phyloP scores from a whole-genome alignment of 1,140 invertebrate genomes.

The Drosophila busckii region DNA sequence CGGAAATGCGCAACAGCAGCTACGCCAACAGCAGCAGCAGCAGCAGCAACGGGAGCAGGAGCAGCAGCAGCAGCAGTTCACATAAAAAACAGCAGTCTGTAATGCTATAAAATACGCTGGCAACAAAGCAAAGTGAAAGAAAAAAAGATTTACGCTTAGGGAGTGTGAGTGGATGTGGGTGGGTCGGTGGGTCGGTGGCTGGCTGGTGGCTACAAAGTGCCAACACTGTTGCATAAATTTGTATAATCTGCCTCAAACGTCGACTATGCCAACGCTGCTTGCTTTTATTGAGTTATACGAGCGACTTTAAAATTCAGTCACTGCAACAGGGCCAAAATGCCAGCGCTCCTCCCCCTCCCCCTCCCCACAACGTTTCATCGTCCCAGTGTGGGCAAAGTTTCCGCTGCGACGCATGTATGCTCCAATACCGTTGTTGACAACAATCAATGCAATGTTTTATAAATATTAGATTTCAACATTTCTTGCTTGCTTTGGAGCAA shows the following conservation, averaged over 20 bases:
- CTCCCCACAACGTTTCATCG: not conserved
- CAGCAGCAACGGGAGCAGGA: not conserved
- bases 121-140: conserved; percentile 7
- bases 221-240: conserved; percentile 71
- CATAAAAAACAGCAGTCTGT: conserved; percentile 59
- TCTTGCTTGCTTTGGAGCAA: no score
- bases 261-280: conserved; percentile 19
- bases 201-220: conserved; percentile 41
- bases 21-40: not conserved
- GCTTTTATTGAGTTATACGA: conserved; percentile 63
- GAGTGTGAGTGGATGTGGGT: not conserved
- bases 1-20: conserved; percentile 53
- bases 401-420: no score
- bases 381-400: not conserved
- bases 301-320: conserved; percentile 48
- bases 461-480: no score
- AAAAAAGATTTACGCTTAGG: no score
- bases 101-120: conserved; percentile 46
- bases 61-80: conserved; percentile 37
- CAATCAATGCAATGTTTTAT: no score
- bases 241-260: conserved; percentile 56
- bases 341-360: no score
- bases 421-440: no score
- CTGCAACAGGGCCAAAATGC: conserved; percentile 29
- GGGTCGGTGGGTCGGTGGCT: not conserved